Percentiles rank a stretch among this genome's conserved stretches.
Evolutionary conservation across 2,797 vertebrate species (phyloP).

Genomic region (Microhierax caerulescens): DNA sequence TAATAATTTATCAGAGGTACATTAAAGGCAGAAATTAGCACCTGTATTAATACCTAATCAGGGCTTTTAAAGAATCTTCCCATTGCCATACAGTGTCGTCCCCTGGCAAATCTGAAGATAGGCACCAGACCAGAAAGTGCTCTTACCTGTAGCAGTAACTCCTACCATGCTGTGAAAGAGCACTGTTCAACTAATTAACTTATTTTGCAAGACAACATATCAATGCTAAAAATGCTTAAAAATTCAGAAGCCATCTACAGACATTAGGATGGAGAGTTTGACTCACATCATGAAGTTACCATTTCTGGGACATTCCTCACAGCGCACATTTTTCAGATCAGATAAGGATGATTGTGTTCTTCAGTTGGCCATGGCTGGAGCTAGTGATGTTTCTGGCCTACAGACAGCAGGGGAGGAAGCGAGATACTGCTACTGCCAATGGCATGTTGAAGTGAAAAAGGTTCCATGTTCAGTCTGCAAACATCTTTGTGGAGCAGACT

Average conservation of each 20-base stretch:
- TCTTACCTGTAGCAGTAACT: not conserved
- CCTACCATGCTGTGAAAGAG: not conserved
- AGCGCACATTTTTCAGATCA: not conserved
- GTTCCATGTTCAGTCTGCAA: not conserved
- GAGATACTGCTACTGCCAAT: not conserved
- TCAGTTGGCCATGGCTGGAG: not conserved
- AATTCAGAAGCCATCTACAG: not conserved
- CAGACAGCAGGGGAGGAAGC: not conserved
- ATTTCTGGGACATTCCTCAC: not conserved
- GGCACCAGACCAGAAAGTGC: not conserved
- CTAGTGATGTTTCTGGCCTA: not conserved
- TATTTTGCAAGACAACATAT: not conserved
- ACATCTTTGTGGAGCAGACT: not conserved
- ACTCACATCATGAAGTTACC: not conserved
- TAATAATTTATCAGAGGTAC: not conserved
- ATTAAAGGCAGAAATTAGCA: not conserved
- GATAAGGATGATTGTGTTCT: not conserved
- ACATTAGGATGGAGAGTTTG: not conserved
- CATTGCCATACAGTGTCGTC: not conserved
- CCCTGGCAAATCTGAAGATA: not conserved
- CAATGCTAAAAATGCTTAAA: not conserved
- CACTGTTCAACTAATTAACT: not conserved
- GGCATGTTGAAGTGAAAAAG: accelerated
- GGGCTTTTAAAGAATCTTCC: not conserved
- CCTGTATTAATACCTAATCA: not conserved